Conservation (phyloP, 53 echinoderm and acorn worm genomes). For the Apostichopus leukothele region DNA sequence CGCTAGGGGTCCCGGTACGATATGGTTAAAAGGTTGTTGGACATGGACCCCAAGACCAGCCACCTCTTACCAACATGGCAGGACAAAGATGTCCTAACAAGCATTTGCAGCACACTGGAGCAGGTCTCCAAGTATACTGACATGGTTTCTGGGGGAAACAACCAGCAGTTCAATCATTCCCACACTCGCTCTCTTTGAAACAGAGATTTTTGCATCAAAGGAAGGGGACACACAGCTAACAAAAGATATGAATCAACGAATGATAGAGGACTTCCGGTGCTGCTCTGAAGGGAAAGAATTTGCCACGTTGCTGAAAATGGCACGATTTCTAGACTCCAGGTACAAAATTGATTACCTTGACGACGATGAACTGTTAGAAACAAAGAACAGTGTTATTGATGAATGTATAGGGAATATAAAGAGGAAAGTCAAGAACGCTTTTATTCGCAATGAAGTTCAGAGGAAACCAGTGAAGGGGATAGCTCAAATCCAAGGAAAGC, state of each 20-base stretch:
- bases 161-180: not conserved
- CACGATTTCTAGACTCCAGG: constrained; percentile 51
- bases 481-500: not conserved
- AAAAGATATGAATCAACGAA: constrained; percentile 5
- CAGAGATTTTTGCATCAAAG: not conserved
- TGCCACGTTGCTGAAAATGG: not conserved
- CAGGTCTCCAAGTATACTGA: constrained; percentile 50
- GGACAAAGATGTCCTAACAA: constrained; percentile 24
- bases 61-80: constrained; percentile 50
- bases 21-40: constrained; percentile 47
- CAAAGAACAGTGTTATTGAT: not conserved
- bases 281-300: constrained; percentile 4
- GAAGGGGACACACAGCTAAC: constrained; percentile 24
- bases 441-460: not conserved
- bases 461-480: not conserved
- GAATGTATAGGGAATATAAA: not conserved
- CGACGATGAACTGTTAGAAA: not conserved
- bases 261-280: constrained; percentile 1
- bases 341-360: constrained; percentile 37
- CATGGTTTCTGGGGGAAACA: constrained; percentile 36
- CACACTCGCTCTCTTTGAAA: not conserved
- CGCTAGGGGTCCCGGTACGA: constrained; percentile 50
- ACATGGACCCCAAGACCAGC: constrained; percentile 2
- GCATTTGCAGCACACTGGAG: constrained; percentile 3
- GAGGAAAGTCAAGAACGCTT: constrained; percentile 10